Evolutionary conservation across 1,140 invertebrate genomes (phyloP).

Genomic region (Nebria ingens): DNA sequence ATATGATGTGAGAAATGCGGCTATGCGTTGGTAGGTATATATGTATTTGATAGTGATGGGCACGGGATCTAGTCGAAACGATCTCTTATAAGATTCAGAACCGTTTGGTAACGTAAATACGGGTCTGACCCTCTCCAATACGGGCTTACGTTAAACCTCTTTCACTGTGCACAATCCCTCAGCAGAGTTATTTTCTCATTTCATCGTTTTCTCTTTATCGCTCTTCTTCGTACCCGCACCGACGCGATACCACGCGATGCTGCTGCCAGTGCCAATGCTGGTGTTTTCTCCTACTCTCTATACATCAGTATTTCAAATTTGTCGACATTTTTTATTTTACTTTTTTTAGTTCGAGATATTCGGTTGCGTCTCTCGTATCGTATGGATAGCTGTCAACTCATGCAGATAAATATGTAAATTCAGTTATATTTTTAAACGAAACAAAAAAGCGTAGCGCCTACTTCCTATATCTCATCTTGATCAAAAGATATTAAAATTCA

Average conservation of each 20-base stretch:
- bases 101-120: constrained; percentile 2
- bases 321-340: neutral
- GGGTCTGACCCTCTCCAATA: constrained; percentile 11
- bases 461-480: neutral
- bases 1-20: too few species aligned
- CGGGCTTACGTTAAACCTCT: constrained; percentile 19
- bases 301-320: neutral
- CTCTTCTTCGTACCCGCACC: constrained; percentile 11
- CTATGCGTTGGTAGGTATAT: too few species aligned
- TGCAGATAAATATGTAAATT: constrained; percentile 7
- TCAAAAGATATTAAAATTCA: neutral
- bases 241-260: neutral
- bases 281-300: neutral
- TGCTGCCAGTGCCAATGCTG: neutral
- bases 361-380: neutral
- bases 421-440: constrained; percentile 7
- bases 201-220: constrained; percentile 20
- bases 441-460: constrained; percentile 1
- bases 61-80: too few species aligned
- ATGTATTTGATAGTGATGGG: too few species aligned
- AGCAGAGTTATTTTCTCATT: constrained; percentile 21
- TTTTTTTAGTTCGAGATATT: too few species aligned
- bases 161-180: constrained; percentile 19
- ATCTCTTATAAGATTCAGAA: constrained; percentile 7
- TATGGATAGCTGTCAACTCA: constrained; percentile 2